Evolutionary conservation across 2,888 invertebrate species (phyloP).

Genomic region (Spilosoma lubricipeda): DNA sequence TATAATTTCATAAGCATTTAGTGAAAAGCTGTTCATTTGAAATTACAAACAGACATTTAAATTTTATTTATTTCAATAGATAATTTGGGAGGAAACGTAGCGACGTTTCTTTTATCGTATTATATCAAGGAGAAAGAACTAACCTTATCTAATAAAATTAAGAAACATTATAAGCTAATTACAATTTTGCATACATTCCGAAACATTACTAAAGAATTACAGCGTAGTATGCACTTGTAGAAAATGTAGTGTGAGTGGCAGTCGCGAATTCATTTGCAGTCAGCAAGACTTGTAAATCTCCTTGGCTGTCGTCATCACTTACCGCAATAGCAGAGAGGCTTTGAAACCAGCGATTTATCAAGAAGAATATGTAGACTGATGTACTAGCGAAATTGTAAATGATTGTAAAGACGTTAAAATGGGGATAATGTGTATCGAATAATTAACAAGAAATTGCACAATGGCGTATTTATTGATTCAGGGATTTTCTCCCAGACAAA

Average conservation of each 20-base stretch:
- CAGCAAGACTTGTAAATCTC: slow-evolving; percentile 61
- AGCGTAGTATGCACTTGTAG: slow-evolving; percentile 8
- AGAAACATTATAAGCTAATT: too few relatives aligned
- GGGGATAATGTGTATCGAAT: not conserved
- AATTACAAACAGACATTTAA: too few relatives aligned
- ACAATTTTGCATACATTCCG: not conserved
- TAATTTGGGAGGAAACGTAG: too few relatives aligned
- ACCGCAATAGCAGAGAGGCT: slow-evolving; percentile 45
- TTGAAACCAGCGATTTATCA: slow-evolving; percentile 30
- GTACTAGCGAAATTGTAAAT: not conserved
- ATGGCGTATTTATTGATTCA: too few relatives aligned
- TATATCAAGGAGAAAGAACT: too few relatives aligned
- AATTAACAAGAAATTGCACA: not conserved
- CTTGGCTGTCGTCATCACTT: slow-evolving; percentile 57
- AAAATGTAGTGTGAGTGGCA: slow-evolving; percentile 36
- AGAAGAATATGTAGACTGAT: not conserved
- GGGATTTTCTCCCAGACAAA: too few relatives aligned
- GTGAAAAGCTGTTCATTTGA: too few relatives aligned
- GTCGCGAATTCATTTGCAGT: slow-evolving; percentile 60
- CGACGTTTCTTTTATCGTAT: too few relatives aligned
- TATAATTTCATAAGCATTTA: too few relatives aligned
- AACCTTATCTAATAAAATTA: too few relatives aligned
- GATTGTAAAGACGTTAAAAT: not conserved
- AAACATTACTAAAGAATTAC: slow-evolving; percentile 11
- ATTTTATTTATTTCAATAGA: too few relatives aligned